These are phyloP conservation scores for Drosophila hamatofila DNA, from an alignment of 2,888 invertebrate species.

Conservation along the genomic window DNA sequence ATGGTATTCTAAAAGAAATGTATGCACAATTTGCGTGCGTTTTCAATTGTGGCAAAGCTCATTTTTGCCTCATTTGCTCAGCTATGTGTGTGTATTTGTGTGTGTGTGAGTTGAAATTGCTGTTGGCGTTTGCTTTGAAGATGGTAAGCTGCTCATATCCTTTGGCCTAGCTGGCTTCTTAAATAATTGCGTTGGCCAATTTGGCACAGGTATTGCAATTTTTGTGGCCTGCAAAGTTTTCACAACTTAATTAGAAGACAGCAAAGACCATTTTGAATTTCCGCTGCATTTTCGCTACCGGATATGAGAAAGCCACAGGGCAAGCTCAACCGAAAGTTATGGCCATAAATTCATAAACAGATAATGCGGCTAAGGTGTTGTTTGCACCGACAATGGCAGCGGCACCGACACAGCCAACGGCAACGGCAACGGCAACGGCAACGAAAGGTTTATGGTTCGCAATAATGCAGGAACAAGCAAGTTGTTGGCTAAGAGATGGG, in stretches of 20 bases:
- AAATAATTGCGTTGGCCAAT: slow-evolving; percentile 19
- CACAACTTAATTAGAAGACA: slow-evolving; percentile 65
- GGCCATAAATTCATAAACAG: slow-evolving; percentile 70
- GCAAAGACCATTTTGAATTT: slow-evolving; percentile 65
- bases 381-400: slow-evolving; percentile 39
- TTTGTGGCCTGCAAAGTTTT: slow-evolving; percentile 51
- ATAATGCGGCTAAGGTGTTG: slow-evolving; percentile 68
- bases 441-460: slow-evolving; percentile 51
- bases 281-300: slow-evolving; percentile 71
- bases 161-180: slow-evolving; percentile 21
- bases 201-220: slow-evolving; percentile 34
- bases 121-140: slow-evolving; percentile 20
- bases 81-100: slow-evolving; percentile 11
- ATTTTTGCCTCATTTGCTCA: slow-evolving; percentile 45
- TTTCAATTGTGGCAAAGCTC: slow-evolving; percentile 4
- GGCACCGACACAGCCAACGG: neutral
- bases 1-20: slow-evolving; percentile 11
- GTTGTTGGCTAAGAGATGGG: slow-evolving; percentile 43
- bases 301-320: slow-evolving; percentile 79
- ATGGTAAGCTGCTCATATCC: slow-evolving; percentile 39
- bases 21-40: neutral
- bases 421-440: neutral
- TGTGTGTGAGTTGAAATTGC: slow-evolving; percentile 28
- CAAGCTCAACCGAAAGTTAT: slow-evolving; percentile 52
- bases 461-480: slow-evolving; percentile 45